These are phyloP conservation scores for Porites lutea DNA, from an alignment of 64 coral and sea anemone genomes.

Conservation along the genomic window DNA sequence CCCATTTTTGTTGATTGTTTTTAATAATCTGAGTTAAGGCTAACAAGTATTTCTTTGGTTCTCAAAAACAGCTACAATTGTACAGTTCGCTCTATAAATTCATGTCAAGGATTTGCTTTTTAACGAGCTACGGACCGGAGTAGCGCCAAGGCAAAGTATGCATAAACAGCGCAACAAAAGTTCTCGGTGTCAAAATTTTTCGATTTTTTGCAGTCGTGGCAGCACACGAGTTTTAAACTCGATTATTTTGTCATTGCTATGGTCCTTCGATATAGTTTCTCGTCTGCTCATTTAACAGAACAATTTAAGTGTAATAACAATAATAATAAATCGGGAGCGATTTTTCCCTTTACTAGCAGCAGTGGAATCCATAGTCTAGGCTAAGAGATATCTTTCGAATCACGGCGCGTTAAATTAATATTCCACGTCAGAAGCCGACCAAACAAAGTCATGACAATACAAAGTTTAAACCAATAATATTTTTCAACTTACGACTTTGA, in stretches of 20 bases:
- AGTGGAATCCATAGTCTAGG: background rate
- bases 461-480: background rate
- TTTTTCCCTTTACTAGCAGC: background rate
- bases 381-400: background rate
- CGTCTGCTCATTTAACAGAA: background rate
- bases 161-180: no score
- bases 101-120: background rate
- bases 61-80: background rate
- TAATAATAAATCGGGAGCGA: background rate
- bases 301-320: slow-evolving; percentile 3
- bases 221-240: background rate
- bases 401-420: background rate
- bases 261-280: background rate
- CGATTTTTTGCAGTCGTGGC: no score
- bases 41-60: background rate
- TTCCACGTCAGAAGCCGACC: background rate
- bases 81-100: background rate
- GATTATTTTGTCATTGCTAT: background rate
- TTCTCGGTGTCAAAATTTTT: no score
- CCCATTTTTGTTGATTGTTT: background rate
- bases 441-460: background rate
- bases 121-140: background rate
- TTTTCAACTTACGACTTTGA: background rate
- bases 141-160: background rate
- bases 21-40: background rate